Base-by-base conservation (phyloP, 2,113 vertebrate genomes). In the Rhinopomastus cyanomelas region DNA sequence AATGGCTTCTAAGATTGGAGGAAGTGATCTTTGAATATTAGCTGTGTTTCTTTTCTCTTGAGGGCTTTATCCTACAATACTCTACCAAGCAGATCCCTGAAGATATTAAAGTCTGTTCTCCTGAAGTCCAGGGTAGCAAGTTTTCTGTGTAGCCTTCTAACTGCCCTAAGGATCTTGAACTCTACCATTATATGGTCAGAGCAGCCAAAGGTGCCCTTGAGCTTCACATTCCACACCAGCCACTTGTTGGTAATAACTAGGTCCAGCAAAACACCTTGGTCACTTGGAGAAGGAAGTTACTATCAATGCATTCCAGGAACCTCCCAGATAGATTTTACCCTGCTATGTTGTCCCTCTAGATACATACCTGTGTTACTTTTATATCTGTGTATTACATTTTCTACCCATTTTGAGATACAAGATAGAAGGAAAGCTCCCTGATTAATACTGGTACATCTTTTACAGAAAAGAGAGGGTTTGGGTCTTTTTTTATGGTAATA, bases 401-500 rank as follows among this genome's bases (percentile, higher is more conserved):
- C 77, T 59, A 67, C 36, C 22, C 32, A 27, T 72, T 64, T 49
- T 32, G 55, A 87, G 80, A 64, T 21, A 60, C 34, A 71, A 79
- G 81, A 80, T 34, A 79, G 46, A 57, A 68, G 53, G 53, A 32
- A 75, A 57, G 4, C 65, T 66, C 25, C 55, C n/a, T 65, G 74
- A 72, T 27, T 79, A 88, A 89, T 21, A 5, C 17, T 21, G 6
- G 39, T 25, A 46, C 19, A 37, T 39, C 18, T 66, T 80, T 56
- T 72, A 48, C 51, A 67, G 20, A n/a, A 73, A 68, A 44, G 19
- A 49, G 77, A 72, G 18, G 42, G 6, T 48, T 78, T n/a, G 16
- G n/a, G 30, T 79, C 20, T 82, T 89, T 95, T 89, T 90, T 89
- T 55, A 32, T 30, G 61, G 49, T 81, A 79, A 75, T 13, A 46